A percentile compares a stretch with the other conserved stretches of the same genome.
Evolutionary conservation across 2,113 vertebrate species (phyloP).

Genomic region (Podarcis cretensis): DNA sequence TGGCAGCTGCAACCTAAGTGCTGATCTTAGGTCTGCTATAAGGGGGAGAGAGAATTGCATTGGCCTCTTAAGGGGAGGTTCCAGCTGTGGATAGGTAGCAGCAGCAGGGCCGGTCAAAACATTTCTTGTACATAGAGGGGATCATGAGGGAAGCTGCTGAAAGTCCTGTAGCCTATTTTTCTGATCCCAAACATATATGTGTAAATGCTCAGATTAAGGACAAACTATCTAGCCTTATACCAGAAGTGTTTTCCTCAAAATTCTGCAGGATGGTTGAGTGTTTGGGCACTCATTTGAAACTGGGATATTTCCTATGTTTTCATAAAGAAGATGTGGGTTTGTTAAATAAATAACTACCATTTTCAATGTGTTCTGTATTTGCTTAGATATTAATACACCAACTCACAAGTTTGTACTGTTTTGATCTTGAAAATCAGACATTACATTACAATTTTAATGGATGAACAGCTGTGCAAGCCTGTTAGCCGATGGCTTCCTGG

Average conservation of each 20-base stretch:
- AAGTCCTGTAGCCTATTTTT: not conserved
- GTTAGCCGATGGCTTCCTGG: not conserved
- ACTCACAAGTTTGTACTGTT: not conserved
- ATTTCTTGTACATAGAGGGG: not conserved
- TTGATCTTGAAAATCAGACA: not conserved
- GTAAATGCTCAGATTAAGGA: not conserved
- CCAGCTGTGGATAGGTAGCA: not conserved
- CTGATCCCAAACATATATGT: not conserved
- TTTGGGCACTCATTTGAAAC: not conserved
- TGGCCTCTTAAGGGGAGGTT: not conserved
- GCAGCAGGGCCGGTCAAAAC: not conserved
- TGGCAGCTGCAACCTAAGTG: not conserved
- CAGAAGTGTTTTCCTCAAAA: not conserved
- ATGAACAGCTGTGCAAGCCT: not conserved
- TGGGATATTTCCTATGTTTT: not conserved
- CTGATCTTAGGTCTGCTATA: not conserved
- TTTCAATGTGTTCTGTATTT: not conserved
- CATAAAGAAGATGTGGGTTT: not conserved
- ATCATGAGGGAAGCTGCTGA: not conserved
- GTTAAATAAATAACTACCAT: too few species aligned
- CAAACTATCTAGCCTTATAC: not conserved
- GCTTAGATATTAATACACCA: not conserved
- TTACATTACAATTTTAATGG: not conserved
- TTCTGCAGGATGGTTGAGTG: not conserved
- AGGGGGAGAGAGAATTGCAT: not conserved